phyloP scores from a whole-genome alignment of 2,797 vertebrate genomes.

The Macroramphosus scolopax region DNA sequence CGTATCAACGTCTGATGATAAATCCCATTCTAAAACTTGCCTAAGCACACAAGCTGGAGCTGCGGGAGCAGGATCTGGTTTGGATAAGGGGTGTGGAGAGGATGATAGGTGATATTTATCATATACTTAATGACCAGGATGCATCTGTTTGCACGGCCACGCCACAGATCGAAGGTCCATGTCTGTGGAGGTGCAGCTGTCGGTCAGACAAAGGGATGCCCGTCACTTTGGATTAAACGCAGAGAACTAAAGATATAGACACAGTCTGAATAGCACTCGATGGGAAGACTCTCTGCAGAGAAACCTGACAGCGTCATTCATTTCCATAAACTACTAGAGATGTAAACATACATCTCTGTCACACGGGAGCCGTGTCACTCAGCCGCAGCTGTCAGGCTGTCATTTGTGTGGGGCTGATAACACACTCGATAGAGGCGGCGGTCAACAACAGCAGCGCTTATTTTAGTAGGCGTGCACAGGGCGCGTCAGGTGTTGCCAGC shows the following conservation, averaged over 20 bases:
- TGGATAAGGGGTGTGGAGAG: slow-evolving; percentile 69
- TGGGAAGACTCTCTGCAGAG: slow-evolving; percentile 12
- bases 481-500: slow-evolving; percentile 47
- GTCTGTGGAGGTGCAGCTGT: slow-evolving; percentile 22
- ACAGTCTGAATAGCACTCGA: slow-evolving; percentile 7
- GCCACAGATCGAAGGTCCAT: slow-evolving; percentile 59
- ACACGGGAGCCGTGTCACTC: too few relatives aligned
- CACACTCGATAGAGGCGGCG: slow-evolving; percentile 28
- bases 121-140: slow-evolving; percentile 72
- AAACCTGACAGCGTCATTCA: slow-evolving; percentile 38
- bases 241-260: slow-evolving; percentile 31
- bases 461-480: slow-evolving; percentile 29
- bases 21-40: slow-evolving; percentile 18
- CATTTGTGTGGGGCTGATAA: slow-evolving; percentile 43
- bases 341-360: slow-evolving; percentile 49
- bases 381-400: slow-evolving; percentile 31
- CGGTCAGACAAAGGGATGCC: slow-evolving; percentile 26
- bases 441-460: slow-evolving; percentile 43
- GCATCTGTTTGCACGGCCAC: slow-evolving; percentile 72
- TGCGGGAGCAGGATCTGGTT: slow-evolving; percentile 54
- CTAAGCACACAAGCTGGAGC: slow-evolving; percentile 21
- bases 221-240: slow-evolving; percentile 20
- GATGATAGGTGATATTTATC: slow-evolving; percentile 59
- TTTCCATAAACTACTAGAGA: slow-evolving; percentile 36
- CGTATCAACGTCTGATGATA: too few relatives aligned